A percentile compares a stretch with the other conserved stretches of the same genome.
Evolutionary conservation across 2,888 invertebrate species (phyloP).

Genomic region (Unio pictorum): DNA sequence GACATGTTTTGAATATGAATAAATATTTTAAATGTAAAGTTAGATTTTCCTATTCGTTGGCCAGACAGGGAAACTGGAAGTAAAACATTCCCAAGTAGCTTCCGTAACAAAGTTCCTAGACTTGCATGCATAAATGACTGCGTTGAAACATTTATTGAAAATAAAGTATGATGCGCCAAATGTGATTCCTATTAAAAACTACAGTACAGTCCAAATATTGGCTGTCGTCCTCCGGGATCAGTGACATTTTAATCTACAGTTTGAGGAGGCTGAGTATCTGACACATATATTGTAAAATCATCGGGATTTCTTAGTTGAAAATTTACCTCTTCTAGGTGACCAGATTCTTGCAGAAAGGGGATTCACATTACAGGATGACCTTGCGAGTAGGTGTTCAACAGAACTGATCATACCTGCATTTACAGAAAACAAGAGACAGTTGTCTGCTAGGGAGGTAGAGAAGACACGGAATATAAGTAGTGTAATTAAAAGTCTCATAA

Average conservation of each 20-base stretch:
- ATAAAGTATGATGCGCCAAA: too few relatives aligned
- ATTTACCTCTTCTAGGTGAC: slow-evolving; percentile 29
- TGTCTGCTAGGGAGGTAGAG: slow-evolving; percentile 32
- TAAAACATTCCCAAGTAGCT: background rate
- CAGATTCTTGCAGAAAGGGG: slow-evolving; percentile 39
- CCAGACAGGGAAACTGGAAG: slow-evolving; percentile 10
- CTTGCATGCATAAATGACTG: too few relatives aligned
- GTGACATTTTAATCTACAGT: slow-evolving; percentile 28
- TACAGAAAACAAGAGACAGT: slow-evolving; percentile 31
- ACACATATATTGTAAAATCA: slow-evolving; percentile 24
- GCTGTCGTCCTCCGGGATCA: too few relatives aligned
- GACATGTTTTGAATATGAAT: slow-evolving; percentile 30
- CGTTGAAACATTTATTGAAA: too few relatives aligned
- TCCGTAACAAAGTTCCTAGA: too few relatives aligned
- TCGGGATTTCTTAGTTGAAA: slow-evolving; percentile 22
- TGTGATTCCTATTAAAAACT: too few relatives aligned
- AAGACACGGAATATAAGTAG: slow-evolving; percentile 20
- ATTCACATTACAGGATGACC: slow-evolving; percentile 37
- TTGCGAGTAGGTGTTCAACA: slow-evolving; percentile 24
- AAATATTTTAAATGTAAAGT: slow-evolving; percentile 14
- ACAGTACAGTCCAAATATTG: too few relatives aligned
- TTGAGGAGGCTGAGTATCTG: slow-evolving; percentile 28
- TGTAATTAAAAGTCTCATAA: slow-evolving; percentile 27
- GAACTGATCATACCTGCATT: slow-evolving; percentile 32
- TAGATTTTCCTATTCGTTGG: slow-evolving; percentile 20